Base-by-base conservation (phyloP, 2,797 vertebrate genomes). In the Pantherophis vulpinus region DNA sequence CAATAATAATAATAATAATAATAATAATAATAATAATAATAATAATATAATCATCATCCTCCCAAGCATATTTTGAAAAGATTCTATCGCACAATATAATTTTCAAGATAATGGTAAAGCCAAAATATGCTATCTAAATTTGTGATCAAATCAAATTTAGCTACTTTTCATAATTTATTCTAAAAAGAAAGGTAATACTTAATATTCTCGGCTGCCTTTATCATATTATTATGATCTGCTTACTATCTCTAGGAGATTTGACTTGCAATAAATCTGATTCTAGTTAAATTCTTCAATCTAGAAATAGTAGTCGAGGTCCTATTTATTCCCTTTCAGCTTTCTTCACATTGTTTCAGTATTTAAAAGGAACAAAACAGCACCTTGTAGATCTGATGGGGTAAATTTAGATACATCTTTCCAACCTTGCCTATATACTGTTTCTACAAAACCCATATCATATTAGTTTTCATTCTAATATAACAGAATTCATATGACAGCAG, bases 381-480 rank as follows among this genome's bases (percentile, higher is more conserved):
- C 37, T 42, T 59, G 11, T 25, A 51, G 56, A 88, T 88, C 20
- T 60, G 11, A 25, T 58, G 58, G 56, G 18, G 10, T 74, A 37
- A 25, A 86, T n/a, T 29, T 32, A 29, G 37, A 18, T n/a, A 87
- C n/a, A 32, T n/a, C 79, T 74, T 9, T 56, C 63, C 54, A 51
- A 4, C 58, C 25, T 55, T 88, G 51, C 51, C 18, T 18, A 88
- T 18, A 55, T 56, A 59, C 70, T 32, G 29, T n/a, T 88, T 18
- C 10, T 74, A 29, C 29, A 55, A 70, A 92, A 55, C 66, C 12
- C n/a, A 59, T n/a, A 70, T 32, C 66, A 32, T 70, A 70, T 70
- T 70, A 74, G 25, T 70, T 92, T 91, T 91, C 90, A 61, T 91
- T 86, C 37, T 60, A 29, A 63, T 7, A 55, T 91, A 55, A 87